A percentile compares a stretch with the other conserved stretches of the same genome.
Evolutionary conservation across 1,140 invertebrate genomes (phyloP).

Genomic region (Neodiprion virginianus): DNA sequence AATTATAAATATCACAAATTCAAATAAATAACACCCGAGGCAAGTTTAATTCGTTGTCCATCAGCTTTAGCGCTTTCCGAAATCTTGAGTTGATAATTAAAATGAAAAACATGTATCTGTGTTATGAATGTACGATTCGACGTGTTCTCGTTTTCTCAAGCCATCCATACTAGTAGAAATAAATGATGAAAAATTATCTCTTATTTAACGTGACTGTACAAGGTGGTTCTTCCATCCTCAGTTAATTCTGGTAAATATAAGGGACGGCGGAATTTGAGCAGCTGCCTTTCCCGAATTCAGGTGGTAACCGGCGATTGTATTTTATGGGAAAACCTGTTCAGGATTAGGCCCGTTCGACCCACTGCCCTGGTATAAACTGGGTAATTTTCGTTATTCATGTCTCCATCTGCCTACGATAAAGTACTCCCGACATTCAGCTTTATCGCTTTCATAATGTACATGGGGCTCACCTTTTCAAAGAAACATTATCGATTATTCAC

Average conservation of each 20-base stretch:
- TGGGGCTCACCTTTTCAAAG: neutral
- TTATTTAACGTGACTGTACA: no score
- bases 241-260: neutral
- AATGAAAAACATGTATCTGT: no score
- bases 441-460: neutral
- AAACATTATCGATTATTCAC: neutral
- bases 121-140: no score
- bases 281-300: neutral
- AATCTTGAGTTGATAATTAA: no score
- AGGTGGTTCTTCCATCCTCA: neutral
- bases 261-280: neutral
- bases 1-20: no score
- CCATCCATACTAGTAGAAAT: no score
- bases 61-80: no score
- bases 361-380: neutral
- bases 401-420: no score
- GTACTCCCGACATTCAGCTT: neutral
- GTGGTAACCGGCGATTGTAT: neutral
- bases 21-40: no score
- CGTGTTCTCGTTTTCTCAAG: no score
- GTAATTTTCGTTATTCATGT: slow-evolving; percentile 6
- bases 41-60: no score
- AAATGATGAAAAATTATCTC: no score
- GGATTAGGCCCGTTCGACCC: neutral
- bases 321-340: neutral